Evolutionary conservation across 2,888 invertebrate genomes (phyloP).

Genomic region (Agrilus cyanescens): DNA sequence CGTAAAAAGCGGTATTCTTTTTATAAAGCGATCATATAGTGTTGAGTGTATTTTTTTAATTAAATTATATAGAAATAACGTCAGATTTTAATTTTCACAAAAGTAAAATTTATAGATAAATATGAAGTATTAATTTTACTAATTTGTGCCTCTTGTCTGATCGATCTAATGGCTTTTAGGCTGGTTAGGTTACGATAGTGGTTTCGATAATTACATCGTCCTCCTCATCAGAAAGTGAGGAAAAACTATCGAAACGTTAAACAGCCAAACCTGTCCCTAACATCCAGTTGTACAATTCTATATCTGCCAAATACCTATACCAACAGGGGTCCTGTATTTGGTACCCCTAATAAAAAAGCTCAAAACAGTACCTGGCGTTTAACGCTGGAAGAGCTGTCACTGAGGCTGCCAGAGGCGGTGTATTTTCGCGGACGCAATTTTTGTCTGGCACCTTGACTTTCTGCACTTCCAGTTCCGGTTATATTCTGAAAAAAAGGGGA

Average conservation of each 20-base stretch:
- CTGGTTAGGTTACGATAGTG: no score
- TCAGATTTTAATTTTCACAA: no score
- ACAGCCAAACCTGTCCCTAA: not conserved
- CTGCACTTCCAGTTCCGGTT: conserved; percentile 35
- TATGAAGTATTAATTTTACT: no score
- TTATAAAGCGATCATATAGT: no score
- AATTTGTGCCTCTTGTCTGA: no score
- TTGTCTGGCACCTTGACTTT: conserved; percentile 38
- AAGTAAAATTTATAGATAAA: no score
- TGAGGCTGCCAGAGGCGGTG: conserved; percentile 34
- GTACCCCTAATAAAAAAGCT: not conserved
- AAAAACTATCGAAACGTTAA: not conserved
- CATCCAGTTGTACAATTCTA: no score
- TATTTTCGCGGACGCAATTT: conserved; percentile 33
- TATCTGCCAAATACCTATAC: not conserved
- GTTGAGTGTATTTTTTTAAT: no score
- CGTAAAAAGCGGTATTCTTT: no score
- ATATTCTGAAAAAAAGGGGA: conserved; percentile 24
- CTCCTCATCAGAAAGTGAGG: not conserved
- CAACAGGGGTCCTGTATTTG: not conserved
- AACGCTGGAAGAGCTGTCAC: conserved; percentile 37
- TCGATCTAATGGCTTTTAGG: no score
- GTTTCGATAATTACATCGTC: no score
- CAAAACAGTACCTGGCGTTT: conserved; percentile 32
- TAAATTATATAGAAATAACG: no score